These are phyloP conservation scores for Seriola quinqueradiata DNA, from an alignment of 2,113 vertebrate genomes.

Conservation along the genomic window DNA sequence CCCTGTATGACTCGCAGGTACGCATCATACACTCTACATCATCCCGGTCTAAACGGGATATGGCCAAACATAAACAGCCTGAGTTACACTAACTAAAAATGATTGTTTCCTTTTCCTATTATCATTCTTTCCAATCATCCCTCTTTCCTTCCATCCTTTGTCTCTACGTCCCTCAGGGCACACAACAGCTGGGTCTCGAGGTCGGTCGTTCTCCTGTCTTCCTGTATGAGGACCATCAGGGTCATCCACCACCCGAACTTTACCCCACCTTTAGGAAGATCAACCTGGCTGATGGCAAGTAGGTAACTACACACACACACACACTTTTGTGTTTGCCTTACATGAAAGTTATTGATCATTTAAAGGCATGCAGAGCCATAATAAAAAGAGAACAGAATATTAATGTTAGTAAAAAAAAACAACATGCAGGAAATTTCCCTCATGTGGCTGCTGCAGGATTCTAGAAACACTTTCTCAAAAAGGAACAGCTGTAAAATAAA, in stretches of 20 bases:
- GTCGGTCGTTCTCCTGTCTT: constrained; percentile 95
- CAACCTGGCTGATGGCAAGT: constrained; percentile 98
- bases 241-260: constrained; percentile 92
- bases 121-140: not conserved
- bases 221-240: constrained; percentile 95
- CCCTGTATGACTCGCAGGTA: constrained; percentile 90
- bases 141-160: not conserved
- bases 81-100: not conserved
- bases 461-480: not conserved
- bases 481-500: not conserved
- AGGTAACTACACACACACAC: constrained; percentile 75
- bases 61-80: not conserved
- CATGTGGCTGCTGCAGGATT: not conserved
- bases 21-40: not conserved
- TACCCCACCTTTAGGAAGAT: constrained; percentile 96
- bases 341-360: not conserved
- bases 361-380: not conserved
- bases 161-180: constrained; percentile 84
- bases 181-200: constrained; percentile 96
- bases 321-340: not conserved
- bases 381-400: not conserved
- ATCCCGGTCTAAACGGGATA: not conserved
- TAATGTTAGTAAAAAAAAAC: not conserved
- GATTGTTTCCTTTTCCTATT: not conserved
- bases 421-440: not conserved